Evolutionary conservation across 2,888 invertebrate species (phyloP), one percentile per base, ranked within the genome.

Genomic region (Liodrosophila aerea): DNA sequence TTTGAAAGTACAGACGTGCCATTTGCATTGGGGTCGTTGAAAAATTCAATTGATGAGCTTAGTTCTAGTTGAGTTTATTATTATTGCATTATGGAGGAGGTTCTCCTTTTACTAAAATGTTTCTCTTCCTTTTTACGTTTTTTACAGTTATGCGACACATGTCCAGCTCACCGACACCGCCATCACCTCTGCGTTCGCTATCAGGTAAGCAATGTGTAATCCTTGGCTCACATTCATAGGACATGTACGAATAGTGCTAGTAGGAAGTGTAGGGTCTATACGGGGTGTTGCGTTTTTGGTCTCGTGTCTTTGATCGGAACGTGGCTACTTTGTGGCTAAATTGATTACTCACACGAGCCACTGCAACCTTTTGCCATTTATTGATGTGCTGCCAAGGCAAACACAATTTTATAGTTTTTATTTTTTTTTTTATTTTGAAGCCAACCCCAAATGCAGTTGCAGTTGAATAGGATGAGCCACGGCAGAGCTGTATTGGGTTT

Each of bases 101-200:
- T 22, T 22, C 22, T 22, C 3, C 22, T 22, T 5, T 22, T 22
- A 2, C 5, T 22, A 5, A 2, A 22, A 22, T 22, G 2, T 22
- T 22, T 22, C 22, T 22, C 22, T 22, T 2, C 22, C 2, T 22
- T 22, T 22, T 22, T 39, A 22, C 37, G 67, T 44, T 63, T 53
- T 8, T 88, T 89, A 46, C 87, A 89, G 87, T 86, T 87, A 85
- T 89, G 70, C 87, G 87, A 74, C 87, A 88, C 78, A 87, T 90
- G 86, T 88, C 89, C 68, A 88, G 89, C 80, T 88, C 90, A 63
- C 88, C 90, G 73, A 86, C 88, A 71, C 88, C 90, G 70, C 88
- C 90, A 67, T 81, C 88, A 70, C 88, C 90, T 56, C 74, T 87
- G 69, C 89, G 87, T 58, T 87, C 88, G 46, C 70, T 88, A 83